Evolutionary conservation across 53 echinoderm and acorn worm genomes (phyloP).

Genomic region (Holothuria leucospilota): DNA sequence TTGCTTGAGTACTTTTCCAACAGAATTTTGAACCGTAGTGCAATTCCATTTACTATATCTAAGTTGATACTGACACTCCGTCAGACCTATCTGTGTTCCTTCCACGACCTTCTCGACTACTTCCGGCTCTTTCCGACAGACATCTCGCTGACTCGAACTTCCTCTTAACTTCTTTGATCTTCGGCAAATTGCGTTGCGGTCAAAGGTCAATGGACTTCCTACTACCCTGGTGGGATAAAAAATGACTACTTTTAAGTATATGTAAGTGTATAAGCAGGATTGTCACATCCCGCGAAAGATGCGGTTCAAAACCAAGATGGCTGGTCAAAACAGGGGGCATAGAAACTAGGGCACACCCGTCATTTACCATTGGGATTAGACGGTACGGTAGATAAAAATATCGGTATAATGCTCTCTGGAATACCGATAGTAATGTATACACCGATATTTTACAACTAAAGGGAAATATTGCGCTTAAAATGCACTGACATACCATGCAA

Average conservation of each 20-base stretch:
- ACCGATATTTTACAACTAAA: no score
- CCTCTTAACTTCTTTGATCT: conserved; percentile 82
- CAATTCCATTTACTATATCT: conserved; percentile 91
- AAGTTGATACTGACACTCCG: conserved; percentile 88
- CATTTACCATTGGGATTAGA: neutral
- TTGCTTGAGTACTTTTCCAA: conserved; percentile 87
- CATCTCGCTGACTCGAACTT: conserved; percentile 80
- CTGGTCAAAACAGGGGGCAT: neutral
- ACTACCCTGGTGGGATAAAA: conserved; percentile 75
- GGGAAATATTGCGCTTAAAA: no score
- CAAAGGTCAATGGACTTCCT: conserved; percentile 94
- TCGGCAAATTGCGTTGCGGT: conserved; percentile 94
- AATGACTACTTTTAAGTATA: neutral
- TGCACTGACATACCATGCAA: no score
- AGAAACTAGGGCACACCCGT: neutral
- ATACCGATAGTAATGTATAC: no score
- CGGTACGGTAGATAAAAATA: no score
- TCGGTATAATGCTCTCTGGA: no score
- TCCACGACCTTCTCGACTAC: conserved; percentile 88
- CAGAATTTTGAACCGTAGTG: conserved; percentile 79
- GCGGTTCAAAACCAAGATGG: no score
- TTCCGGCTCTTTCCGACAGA: conserved; percentile 95
- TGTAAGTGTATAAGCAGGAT: neutral
- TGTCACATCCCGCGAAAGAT: no score
- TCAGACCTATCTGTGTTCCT: conserved; percentile 80